Conservation (phyloP, 2,113 vertebrate species). For the Pao palembangensis region DNA sequence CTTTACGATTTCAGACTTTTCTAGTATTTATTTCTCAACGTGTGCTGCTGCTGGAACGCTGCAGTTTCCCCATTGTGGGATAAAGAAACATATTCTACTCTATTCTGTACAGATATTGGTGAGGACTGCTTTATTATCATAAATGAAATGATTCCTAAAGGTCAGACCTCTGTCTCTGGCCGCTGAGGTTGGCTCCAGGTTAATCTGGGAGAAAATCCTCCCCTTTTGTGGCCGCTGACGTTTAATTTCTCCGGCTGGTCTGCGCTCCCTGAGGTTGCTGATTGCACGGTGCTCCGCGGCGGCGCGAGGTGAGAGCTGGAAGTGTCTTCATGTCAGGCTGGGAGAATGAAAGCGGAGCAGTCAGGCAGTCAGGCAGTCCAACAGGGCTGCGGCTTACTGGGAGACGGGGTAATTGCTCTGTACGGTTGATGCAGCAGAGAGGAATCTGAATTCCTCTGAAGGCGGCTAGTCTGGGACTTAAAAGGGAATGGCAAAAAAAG, state of each 20-base stretch:
- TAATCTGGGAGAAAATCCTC: neutral
- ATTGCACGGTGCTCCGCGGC: slow-evolving; percentile 2
- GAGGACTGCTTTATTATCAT: too few relatives aligned
- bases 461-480: slow-evolving; percentile 6
- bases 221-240: neutral
- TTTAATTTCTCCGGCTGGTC: neutral
- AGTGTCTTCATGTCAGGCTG: slow-evolving; percentile 25
- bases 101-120: too few relatives aligned
- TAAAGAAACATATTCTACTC: too few relatives aligned
- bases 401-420: slow-evolving; percentile 33
- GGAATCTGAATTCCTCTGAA: slow-evolving; percentile 18
- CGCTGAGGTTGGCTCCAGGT: too few relatives aligned
- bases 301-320: slow-evolving; percentile 15
- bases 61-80: too few relatives aligned
- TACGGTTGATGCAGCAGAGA: slow-evolving; percentile 10
- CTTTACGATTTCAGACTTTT: too few relatives aligned
- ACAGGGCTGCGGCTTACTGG: slow-evolving; percentile 31
- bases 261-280: neutral
- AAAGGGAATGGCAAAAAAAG: slow-evolving; percentile 24
- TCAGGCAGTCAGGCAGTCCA: slow-evolving; percentile 21
- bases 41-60: too few relatives aligned
- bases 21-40: too few relatives aligned
- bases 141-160: too few relatives aligned
- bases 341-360: slow-evolving; percentile 35
- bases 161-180: too few relatives aligned